Conservation (phyloP, 2,888 invertebrate species). For the Spodoptera littoralis region DNA sequence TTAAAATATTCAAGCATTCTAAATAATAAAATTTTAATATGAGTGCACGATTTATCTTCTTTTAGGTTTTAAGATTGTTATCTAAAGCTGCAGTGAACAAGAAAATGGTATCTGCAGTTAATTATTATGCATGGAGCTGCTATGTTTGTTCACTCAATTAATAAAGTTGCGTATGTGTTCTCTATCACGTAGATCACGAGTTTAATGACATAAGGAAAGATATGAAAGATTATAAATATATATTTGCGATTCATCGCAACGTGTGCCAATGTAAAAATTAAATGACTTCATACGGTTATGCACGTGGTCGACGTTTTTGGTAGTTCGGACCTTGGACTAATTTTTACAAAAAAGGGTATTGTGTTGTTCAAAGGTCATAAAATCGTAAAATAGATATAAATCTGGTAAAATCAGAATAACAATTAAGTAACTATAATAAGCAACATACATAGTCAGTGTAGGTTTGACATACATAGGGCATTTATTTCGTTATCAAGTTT, state of each 20-base stretch:
- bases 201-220: slow-evolving; percentile 62
- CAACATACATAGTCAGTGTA: too few relatives aligned
- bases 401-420: slow-evolving; percentile 14
- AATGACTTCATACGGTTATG: slow-evolving; percentile 33
- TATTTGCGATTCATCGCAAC: slow-evolving; percentile 29
- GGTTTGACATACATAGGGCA: too few relatives aligned
- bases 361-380: not conserved
- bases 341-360: slow-evolving; percentile 31
- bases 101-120: slow-evolving; percentile 22
- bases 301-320: slow-evolving; percentile 29
- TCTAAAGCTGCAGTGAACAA: slow-evolving; percentile 34
- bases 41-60: slow-evolving; percentile 17
- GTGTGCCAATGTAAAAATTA: slow-evolving; percentile 25
- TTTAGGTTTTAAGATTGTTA: slow-evolving; percentile 9
- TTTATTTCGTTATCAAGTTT: too few relatives aligned
- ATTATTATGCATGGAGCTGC: slow-evolving; percentile 30
- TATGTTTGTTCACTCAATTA: slow-evolving; percentile 24
- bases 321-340: slow-evolving; percentile 32
- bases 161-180: slow-evolving; percentile 69
- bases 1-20: not conserved
- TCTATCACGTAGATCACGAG: slow-evolving; percentile 74
- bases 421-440: not conserved
- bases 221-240: slow-evolving; percentile 61
- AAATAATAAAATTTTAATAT: slow-evolving; percentile 1
- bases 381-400: slow-evolving; percentile 12